Base-by-base conservation (phyloP, 2,888 invertebrate genomes). In the Electrophaes corylata region DNA sequence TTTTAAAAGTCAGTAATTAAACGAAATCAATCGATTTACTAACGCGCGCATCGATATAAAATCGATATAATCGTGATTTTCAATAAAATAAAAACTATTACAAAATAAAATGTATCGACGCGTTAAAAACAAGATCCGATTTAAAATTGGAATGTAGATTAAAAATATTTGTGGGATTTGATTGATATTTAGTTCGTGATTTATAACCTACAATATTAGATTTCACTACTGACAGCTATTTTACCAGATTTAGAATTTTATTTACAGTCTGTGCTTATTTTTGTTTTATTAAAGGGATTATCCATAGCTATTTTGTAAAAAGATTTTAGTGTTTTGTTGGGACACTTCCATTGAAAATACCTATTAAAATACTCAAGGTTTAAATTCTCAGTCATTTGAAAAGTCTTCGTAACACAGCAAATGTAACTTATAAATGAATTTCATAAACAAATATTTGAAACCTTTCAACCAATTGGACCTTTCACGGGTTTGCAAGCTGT, bases 171-270 rank as follows among this genome's bases (percentile, higher is more conserved):
- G 43, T 55, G 44, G 51, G 18, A 50, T 26, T 45, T 52, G 57
- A 63, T 60, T 57, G 60, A 60, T 63, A 55, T 52, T 60, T 49
- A 54, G 23, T 60, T 35, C 6, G 18, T 60, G 55, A 62, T 65
- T 65, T 62, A 62, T n/a, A n/a, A n/a, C n/a, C n/a, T n/a, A n/a
- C 53, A 12, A 29, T 41, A 29, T 45, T 12, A 23, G 52, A 41
- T 59, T 59, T 49, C 51, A 51, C 33, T 53, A 40, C 50, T 39
- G 56, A 64, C 61, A 56, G 59, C 44, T 48, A 59, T 56, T 64
- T 51, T 39, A 61, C 44, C 53, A 41, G 35, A 52, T 57, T 45
- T 8, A 46, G 19, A 37, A 33, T 58, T 59, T 51, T 52, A 57
- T 60, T 53, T 58, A 54, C 59, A 40, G 20, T 11, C 14, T 11